Evolutionary conservation across 2,797 vertebrate genomes (phyloP), one percentile per base, ranked within the genome.

Genomic region (Melanotaenia maccullochi): DNA sequence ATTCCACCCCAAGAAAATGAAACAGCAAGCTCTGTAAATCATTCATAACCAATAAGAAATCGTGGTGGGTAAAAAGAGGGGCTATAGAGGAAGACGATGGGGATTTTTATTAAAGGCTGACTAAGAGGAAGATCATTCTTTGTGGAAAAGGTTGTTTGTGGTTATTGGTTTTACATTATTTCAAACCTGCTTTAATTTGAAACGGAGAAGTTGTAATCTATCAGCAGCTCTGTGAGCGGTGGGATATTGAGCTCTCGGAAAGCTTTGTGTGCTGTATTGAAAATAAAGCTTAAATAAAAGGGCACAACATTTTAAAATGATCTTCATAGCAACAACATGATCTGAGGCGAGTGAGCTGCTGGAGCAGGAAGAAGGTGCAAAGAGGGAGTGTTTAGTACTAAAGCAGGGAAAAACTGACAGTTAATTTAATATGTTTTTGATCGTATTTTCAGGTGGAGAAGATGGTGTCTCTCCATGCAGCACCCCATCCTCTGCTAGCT

Each of bases 381-480:
- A 58, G 33, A 40, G 25, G 11, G 36, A 56, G 40, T 8, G 0
- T 57, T 44, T 22, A 60, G 8, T 30, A n/a, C 32, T 12, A 61
- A 65, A 75, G 20, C 12, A 3, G 44, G 56, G 18, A 12, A 51
- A 1, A 55, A 40, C 47, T 58, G 35, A 33, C 3, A 24, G 32
- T 44, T 64, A 3, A 18, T 40, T 65, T 38, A 30, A 3, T 20
- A 20, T 63, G 1, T 9, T 35, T 60, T 28, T 33, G 4, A 28
- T 81, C 1, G 5, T 25, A 54, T 35, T 77, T 57, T 35, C 16
- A 96, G 95, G 59, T 85, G 86, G 75, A 16, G 95, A 96, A 2
- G 96, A 97, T 0, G 92, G 63, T 1, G 11, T 56, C 0, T 93
- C 88, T 0, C 90, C 95, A 0, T 93, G 93, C 82, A 95, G 87